A percentile compares a stretch with the other conserved stretches of the same genome.
These are phyloP conservation scores for Callionymus lyra DNA, from an alignment of 2,113 vertebrate genomes.

Conservation along the genomic window DNA sequence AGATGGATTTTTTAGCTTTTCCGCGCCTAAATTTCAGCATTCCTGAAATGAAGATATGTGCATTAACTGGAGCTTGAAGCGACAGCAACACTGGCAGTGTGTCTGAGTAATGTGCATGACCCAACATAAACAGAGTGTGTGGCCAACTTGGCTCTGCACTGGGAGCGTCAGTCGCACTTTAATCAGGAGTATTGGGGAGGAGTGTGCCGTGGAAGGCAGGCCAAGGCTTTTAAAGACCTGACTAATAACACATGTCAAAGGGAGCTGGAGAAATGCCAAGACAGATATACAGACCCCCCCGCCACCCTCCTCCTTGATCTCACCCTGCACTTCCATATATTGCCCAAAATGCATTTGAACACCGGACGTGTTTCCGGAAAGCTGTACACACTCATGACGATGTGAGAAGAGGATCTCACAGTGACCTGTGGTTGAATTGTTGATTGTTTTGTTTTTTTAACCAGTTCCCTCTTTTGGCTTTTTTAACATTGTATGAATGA, in stretches of 20 bases:
- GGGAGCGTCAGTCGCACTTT: constrained; percentile 51
- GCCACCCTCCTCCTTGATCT: constrained; percentile 15
- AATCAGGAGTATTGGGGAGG: constrained; percentile 60
- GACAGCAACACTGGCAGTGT: constrained; percentile 17
- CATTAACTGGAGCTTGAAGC: neutral
- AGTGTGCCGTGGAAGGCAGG: constrained; percentile 42
- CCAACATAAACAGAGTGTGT: constrained; percentile 49
- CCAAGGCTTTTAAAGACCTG: constrained; percentile 55
- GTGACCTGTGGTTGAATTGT: constrained; percentile 16
- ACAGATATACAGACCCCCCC: constrained; percentile 31
- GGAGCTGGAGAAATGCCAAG: constrained; percentile 41
- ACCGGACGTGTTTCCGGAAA: constrained; percentile 39
- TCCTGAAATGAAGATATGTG: no score
- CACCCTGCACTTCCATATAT: constrained; percentile 13
- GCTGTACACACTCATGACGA: constrained; percentile 22
- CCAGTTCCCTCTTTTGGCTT: constrained; percentile 5
- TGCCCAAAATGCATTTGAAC: constrained; percentile 13
- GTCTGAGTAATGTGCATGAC: constrained; percentile 59
- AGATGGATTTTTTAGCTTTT: no score
- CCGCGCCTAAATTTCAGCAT: no score
- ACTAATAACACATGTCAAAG: constrained; percentile 61
- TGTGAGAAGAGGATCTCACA: constrained; percentile 9
- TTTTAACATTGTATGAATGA: neutral
- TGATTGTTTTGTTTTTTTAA: constrained; percentile 1
- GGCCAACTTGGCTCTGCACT: constrained; percentile 50